Conservation (phyloP, 2,113 vertebrate species). For the Myrmophylax atrothorax region DNA sequence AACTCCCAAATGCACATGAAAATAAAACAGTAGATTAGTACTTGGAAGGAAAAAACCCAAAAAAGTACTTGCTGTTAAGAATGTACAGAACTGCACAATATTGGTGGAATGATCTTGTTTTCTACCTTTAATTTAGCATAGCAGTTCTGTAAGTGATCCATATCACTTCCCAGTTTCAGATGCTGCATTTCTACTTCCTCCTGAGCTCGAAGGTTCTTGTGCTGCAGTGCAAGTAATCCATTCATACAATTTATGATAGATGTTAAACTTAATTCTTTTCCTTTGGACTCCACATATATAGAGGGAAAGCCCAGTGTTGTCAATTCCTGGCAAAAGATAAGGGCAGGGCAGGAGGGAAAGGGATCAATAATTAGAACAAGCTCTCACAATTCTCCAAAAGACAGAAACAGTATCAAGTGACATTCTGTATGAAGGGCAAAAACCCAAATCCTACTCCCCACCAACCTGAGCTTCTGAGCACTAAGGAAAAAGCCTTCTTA, state of each 20-base stretch:
- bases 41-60: not conserved
- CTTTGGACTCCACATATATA: constrained; percentile 79
- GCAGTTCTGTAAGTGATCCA: constrained; percentile 90
- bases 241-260: constrained; percentile 88
- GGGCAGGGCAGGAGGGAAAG: not conserved
- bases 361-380: not conserved
- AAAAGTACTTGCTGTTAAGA: not conserved
- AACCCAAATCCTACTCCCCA: not conserved
- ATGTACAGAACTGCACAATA: not conserved
- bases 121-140: constrained; percentile 89
- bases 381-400: not conserved
- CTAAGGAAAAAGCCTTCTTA: not conserved
- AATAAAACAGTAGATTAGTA: not conserved
- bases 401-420: not conserved
- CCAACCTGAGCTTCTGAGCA: not conserved
- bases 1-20: not conserved
- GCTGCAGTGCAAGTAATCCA: constrained; percentile 87
- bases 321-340: constrained; percentile 82
- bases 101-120: not conserved
- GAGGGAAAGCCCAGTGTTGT: constrained; percentile 86
- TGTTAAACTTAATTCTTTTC: constrained; percentile 78
- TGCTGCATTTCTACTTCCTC: constrained; percentile 90
- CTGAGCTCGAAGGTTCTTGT: constrained; percentile 80
- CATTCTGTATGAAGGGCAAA: not conserved
- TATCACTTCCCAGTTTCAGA: constrained; percentile 85